Evolutionary conservation across 1,140 invertebrate species (phyloP).

Genomic region (Protaetia brevitarsis): DNA sequence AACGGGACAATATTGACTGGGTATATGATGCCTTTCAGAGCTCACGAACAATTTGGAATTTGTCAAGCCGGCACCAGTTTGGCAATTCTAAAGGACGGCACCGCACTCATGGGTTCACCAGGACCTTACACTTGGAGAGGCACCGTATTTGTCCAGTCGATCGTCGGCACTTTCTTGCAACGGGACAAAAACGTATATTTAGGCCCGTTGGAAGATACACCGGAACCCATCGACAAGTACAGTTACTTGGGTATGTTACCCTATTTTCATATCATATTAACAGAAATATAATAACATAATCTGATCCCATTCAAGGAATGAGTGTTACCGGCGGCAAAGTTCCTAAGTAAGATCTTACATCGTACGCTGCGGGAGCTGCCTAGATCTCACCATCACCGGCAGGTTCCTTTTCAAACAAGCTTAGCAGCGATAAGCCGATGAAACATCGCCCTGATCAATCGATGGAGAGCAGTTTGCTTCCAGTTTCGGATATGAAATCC

Average conservation of each 20-base stretch:
- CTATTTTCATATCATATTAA: background rate
- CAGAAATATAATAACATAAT: background rate
- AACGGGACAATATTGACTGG: no score
- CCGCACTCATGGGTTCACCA: conserved; percentile 78
- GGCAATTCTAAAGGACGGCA: conserved; percentile 73
- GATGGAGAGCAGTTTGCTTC: conserved; percentile 84
- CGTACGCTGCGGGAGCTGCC: conserved; percentile 85
- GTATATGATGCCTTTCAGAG: conserved; percentile 57
- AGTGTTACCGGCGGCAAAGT: conserved; percentile 80
- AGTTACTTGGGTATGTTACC: conserved; percentile 73
- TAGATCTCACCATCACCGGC: conserved; percentile 76
- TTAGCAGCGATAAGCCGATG: conserved; percentile 53
- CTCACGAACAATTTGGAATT: conserved; percentile 83
- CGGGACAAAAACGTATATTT: conserved; percentile 78
- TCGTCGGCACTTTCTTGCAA: conserved; percentile 69
- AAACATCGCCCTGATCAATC: conserved; percentile 61
- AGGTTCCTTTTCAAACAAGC: conserved; percentile 76
- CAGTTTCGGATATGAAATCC: conserved; percentile 85
- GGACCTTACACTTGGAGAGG: conserved; percentile 87
- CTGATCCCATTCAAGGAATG: conserved; percentile 64
- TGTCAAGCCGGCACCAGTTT: conserved; percentile 92
- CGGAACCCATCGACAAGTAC: conserved; percentile 80
- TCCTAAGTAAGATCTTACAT: conserved; percentile 57
- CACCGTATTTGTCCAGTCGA: conserved; percentile 75
- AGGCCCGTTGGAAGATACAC: conserved; percentile 63